Conservation (phyloP, 2,797 vertebrate genomes). For the Sibirionetta formosa region DNA sequence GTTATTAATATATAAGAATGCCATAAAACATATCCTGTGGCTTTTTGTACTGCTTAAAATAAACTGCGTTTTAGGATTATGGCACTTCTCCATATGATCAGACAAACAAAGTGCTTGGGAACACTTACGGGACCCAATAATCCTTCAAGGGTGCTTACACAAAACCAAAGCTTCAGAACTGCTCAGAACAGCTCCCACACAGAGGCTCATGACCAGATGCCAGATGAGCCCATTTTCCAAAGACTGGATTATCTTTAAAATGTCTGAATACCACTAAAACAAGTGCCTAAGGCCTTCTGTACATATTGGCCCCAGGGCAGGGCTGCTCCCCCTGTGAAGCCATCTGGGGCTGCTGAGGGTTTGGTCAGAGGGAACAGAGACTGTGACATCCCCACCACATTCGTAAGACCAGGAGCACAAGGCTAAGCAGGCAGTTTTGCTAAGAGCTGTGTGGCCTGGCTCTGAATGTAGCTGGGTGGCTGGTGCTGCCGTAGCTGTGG, state of each 20-base stretch:
- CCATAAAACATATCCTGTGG: not conserved
- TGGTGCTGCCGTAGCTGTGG: not conserved
- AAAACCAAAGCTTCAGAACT: not conserved
- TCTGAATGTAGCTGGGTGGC: not conserved
- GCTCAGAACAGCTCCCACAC: not conserved
- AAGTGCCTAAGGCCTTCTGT: not conserved
- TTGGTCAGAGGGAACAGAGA: not conserved
- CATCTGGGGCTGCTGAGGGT: not conserved
- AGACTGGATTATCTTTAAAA: not conserved
- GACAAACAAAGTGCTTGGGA: not conserved
- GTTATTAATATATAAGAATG: not conserved
- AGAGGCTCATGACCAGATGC: not conserved
- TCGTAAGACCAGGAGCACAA: not conserved
- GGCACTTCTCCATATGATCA: not conserved
- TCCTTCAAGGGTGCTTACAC: not conserved
- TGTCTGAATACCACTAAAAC: not conserved
- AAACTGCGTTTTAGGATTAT: not conserved
- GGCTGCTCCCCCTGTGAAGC: not conserved
- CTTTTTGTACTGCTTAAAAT: not conserved
- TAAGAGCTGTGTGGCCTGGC: not conserved
- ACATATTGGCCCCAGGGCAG: not conserved
- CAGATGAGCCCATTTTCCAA: not conserved
- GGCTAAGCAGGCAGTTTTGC: not conserved
- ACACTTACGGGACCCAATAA: not conserved
- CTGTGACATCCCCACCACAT: rapidly evolving